Evolutionary conservation across 2,888 invertebrate species (phyloP).

Genomic region (Branchellion lobata): DNA sequence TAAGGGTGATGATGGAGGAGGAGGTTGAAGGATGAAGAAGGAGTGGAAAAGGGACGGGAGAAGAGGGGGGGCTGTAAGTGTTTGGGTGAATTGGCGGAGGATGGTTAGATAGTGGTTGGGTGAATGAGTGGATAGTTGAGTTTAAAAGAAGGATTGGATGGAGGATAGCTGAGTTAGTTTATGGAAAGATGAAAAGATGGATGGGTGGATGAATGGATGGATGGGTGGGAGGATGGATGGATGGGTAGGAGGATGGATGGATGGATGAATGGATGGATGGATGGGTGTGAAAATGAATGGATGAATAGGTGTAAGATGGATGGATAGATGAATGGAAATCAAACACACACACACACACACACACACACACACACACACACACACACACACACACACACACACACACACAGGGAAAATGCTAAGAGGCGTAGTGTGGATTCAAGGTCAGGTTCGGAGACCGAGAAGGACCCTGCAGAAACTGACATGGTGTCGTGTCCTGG

Average conservation of each 20-base stretch:
- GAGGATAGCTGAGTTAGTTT: no score
- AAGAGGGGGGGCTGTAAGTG: no score
- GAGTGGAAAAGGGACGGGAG: no score
- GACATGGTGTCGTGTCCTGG: slow-evolving; percentile 37
- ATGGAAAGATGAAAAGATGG: no score
- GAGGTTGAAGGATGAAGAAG: no score
- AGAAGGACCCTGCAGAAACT: slow-evolving; percentile 5
- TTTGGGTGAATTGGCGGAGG: not conserved
- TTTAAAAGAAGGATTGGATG: no score
- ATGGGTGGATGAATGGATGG: not conserved
- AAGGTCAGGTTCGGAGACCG: slow-evolving; percentile 25
- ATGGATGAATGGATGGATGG: no score
- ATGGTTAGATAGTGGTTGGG: not conserved
- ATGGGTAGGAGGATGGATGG: no score
- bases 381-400: not conserved
- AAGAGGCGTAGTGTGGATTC: slow-evolving; percentile 15
- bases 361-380: not conserved
- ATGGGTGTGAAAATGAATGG: no score
- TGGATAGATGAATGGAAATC: no score
- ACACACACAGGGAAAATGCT: slow-evolving; percentile 7
- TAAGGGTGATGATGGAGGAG: not conserved
- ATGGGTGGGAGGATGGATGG: not conserved
- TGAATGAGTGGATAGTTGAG: no score
- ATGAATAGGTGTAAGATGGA: not conserved
- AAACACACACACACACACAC: slow-evolving; percentile 12